Evolutionary conservation across 2,797 vertebrate species (phyloP).

Genomic region (Pangasius macronema): DNA sequence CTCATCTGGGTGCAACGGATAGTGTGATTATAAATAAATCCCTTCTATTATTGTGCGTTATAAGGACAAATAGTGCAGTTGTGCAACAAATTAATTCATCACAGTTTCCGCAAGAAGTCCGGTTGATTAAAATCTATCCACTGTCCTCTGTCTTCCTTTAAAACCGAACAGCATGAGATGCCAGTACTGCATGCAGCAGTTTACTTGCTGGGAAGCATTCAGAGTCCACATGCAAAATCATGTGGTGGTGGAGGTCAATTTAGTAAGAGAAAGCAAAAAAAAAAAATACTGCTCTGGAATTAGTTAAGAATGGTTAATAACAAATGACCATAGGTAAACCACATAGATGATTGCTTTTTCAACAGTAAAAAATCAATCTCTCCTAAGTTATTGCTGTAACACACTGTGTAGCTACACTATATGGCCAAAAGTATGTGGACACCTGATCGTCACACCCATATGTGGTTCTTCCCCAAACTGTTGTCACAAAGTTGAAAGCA

Average conservation of each 20-base stretch:
- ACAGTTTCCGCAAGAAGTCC: too few species aligned
- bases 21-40: too few species aligned
- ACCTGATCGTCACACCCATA: neutral
- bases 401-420: neutral
- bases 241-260: neutral
- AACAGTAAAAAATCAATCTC: neutral
- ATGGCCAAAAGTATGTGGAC: neutral
- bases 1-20: too few species aligned
- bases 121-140: too few species aligned
- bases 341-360: neutral
- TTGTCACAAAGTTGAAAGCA: neutral
- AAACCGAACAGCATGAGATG: neutral
- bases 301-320: neutral
- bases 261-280: neutral
- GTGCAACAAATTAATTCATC: too few species aligned
- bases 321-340: neutral
- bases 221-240: neutral
- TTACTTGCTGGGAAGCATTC: neutral
- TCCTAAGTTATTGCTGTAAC: neutral
- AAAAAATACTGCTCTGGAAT: neutral
- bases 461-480: neutral
- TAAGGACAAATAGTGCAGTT: too few species aligned
- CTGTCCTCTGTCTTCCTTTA: neutral
- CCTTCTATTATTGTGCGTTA: too few species aligned
- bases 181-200: neutral